Evolutionary conservation across 2,888 invertebrate genomes (phyloP).

Genomic region (Emmelina monodactyla): DNA sequence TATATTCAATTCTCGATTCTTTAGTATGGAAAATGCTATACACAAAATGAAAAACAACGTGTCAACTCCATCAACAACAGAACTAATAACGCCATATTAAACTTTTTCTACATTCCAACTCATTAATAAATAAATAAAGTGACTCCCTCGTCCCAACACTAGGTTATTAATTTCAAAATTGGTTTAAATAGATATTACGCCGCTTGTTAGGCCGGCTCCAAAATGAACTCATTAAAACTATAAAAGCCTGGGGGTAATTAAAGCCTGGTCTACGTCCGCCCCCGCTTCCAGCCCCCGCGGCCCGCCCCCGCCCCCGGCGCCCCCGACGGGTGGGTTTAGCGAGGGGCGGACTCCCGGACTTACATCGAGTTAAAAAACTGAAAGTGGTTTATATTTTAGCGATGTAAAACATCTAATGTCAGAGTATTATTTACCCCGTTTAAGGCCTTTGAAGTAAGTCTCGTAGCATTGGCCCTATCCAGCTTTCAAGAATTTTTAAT

Average conservation of each 20-base stretch:
- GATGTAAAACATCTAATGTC: too few species aligned
- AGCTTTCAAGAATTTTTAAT: too few species aligned
- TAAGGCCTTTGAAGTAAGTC: too few species aligned
- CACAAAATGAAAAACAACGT: too few species aligned
- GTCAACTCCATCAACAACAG: too few species aligned
- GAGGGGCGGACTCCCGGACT: constrained; percentile 31
- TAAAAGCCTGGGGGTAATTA: constrained; percentile 79
- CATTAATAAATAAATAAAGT: not conserved
- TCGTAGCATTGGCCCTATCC: too few species aligned
- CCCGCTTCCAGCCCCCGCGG: constrained; percentile 30
- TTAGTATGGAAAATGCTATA: too few species aligned
- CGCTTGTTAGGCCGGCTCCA: constrained; percentile 70
- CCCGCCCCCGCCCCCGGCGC: constrained; percentile 24
- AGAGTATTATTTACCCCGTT: too few species aligned
- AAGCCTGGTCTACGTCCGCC: too few species aligned
- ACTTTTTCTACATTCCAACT: not conserved
- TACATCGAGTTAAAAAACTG: constrained; percentile 15
- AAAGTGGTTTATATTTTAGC: too few species aligned
- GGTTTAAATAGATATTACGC: constrained; percentile 63
- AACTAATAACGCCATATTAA: too few species aligned
- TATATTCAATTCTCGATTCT: too few species aligned
- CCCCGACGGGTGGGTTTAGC: constrained; percentile 28
- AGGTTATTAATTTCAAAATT: constrained; percentile 64
- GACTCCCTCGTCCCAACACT: constrained; percentile 26
- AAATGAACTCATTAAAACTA: constrained; percentile 80